Conservation (phyloP, 2,888 invertebrate genomes). For the Andrena trimmerana region DNA sequence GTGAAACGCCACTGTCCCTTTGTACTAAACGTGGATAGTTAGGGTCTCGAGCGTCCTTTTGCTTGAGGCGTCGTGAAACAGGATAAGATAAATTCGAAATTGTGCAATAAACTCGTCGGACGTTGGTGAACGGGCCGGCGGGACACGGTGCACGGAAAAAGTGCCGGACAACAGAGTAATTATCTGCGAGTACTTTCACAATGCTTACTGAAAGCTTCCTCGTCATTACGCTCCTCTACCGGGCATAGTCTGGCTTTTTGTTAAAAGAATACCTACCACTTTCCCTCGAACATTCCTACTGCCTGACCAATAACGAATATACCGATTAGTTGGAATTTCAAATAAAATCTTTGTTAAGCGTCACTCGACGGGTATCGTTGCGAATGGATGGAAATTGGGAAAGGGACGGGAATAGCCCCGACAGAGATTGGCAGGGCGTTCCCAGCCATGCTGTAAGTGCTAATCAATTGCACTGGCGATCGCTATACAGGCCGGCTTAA, state of each 20-base stretch:
- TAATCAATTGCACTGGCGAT: constrained; percentile 52
- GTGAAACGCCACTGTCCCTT: constrained; percentile 45
- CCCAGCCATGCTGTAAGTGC: constrained; percentile 39
- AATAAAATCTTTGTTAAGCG: too few relatives aligned
- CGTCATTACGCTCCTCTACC: background rate
- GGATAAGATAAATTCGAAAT: constrained; percentile 33
- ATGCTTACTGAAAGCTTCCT: background rate
- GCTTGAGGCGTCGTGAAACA: constrained; percentile 8
- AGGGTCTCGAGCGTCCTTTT: constrained; percentile 1
- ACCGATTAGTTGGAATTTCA: background rate
- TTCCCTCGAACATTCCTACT: too few relatives aligned
- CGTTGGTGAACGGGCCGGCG: background rate
- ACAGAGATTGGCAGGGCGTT: background rate
- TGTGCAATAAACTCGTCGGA: background rate
- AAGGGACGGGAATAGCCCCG: background rate
- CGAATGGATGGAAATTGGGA: constrained; percentile 1
- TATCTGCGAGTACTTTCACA: background rate
- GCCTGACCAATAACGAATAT: too few relatives aligned
- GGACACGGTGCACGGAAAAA: background rate
- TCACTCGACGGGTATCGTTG: background rate
- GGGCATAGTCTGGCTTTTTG: background rate
- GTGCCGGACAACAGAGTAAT: background rate
- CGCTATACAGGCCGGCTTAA: constrained; percentile 44
- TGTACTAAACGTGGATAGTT: constrained; percentile 35
- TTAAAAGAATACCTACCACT: too few relatives aligned